Conservation (phyloP, 2,888 invertebrate genomes). For the Ischnura elegans region DNA sequence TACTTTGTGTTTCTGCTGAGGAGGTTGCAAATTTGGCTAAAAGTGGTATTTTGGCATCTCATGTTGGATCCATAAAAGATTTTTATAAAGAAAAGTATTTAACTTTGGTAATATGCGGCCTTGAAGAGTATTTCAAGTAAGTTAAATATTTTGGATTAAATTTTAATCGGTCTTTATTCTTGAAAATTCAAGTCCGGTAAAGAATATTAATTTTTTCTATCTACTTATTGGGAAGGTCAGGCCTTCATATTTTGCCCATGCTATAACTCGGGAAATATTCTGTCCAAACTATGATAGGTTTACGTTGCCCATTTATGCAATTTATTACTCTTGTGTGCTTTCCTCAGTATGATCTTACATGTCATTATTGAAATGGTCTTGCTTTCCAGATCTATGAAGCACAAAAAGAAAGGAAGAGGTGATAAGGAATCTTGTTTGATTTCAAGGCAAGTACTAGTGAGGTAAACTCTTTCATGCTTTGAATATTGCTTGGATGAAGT, state of each 20-base stretch:
- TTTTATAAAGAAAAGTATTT: slow-evolving; percentile 74
- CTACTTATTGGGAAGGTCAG: too few species aligned
- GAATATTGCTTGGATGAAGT: too few species aligned
- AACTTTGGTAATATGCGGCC: slow-evolving; percentile 78
- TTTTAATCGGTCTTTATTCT: background rate
- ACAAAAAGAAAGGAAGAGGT: background rate
- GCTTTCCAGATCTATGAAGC: background rate
- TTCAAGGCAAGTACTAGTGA: slow-evolving; percentile 9
- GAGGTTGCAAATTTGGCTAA: slow-evolving; percentile 69
- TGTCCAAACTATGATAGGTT: too few species aligned
- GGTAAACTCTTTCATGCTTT: too few species aligned
- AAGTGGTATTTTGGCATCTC: slow-evolving; percentile 70
- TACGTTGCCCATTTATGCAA: too few species aligned
- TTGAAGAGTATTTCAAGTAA: slow-evolving; percentile 79
- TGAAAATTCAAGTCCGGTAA: too few species aligned
- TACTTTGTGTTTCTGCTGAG: slow-evolving; percentile 70
- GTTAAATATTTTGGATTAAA: slow-evolving; percentile 70
- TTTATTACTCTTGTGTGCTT: too few species aligned
- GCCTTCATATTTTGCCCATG: too few species aligned
- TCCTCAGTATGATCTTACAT: too few species aligned
- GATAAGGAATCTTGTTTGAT: background rate
- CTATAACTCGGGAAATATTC: too few species aligned
- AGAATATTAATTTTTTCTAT: too few species aligned
- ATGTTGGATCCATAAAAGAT: slow-evolving; percentile 71
- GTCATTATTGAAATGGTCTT: too few species aligned